Conservation (phyloP, 1,140 invertebrate genomes). For the Anoplophora glabripennis region DNA sequence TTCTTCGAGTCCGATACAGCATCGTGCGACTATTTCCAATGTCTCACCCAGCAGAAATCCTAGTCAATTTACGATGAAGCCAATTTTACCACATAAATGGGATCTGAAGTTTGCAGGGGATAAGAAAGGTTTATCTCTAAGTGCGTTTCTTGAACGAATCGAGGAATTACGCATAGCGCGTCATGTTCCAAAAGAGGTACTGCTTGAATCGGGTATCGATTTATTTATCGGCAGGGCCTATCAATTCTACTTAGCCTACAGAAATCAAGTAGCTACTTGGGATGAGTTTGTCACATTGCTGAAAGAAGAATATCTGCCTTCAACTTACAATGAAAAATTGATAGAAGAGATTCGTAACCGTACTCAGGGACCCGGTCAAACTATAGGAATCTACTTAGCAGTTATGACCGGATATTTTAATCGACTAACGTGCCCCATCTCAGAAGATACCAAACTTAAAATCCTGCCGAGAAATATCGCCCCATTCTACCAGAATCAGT, state of each 20-base stretch:
- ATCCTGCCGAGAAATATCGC: slow-evolving; percentile 16
- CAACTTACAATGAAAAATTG: slow-evolving; percentile 19
- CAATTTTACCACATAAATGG: background rate
- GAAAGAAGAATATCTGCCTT: slow-evolving; percentile 23
- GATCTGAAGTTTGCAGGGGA: slow-evolving; percentile 16
- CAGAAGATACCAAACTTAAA: slow-evolving; percentile 7
- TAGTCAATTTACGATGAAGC: background rate
- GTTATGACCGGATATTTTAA: slow-evolving; percentile 21
- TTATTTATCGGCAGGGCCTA: slow-evolving; percentile 38
- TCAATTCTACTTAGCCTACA: slow-evolving; percentile 33
- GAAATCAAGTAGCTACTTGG: slow-evolving; percentile 14
- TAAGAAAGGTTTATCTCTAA: slow-evolving; percentile 11
- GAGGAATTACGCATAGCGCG: slow-evolving; percentile 30
- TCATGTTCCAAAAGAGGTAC: slow-evolving; percentile 24
- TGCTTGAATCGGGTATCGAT: slow-evolving; percentile 31
- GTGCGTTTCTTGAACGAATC: slow-evolving; percentile 36
- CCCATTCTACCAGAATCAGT: slow-evolving; percentile 22
- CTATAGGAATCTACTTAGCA: slow-evolving; percentile 17
- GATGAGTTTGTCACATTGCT: slow-evolving; percentile 22
- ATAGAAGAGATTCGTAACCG: slow-evolving; percentile 23
- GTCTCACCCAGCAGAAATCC: background rate
- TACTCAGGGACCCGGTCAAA: slow-evolving; percentile 18
- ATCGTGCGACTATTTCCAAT: background rate
- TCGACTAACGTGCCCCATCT: slow-evolving; percentile 9
- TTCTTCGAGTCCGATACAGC: background rate